Base-by-base conservation (phyloP, 1,140 invertebrate genomes). In the Atta texana region DNA sequence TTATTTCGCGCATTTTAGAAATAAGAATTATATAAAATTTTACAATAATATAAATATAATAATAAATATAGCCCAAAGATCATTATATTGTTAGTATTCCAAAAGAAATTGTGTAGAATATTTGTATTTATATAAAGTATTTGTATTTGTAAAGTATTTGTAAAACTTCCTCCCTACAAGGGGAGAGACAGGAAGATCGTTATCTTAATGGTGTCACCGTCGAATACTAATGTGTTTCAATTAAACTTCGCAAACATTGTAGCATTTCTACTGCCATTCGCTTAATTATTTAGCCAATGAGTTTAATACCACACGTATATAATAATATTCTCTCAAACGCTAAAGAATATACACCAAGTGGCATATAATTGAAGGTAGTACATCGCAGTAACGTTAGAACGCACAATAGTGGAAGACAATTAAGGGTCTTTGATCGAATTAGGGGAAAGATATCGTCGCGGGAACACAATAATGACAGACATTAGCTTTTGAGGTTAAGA, bases 401-500 rank as follows among this genome's bases (percentile, higher is more conserved):
- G n/a, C 14, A 75, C 55, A 75, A 75, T 63, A 34, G 49, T n/a
- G 53, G 39, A 16, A 55, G 8, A 59, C 63, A 61, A 8, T 72
- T 61, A n/a, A 16, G 21, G 76, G 53, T 86, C 28, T 34, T 39
- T 68, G 69, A 10, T 63, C 49, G 61, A 89, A 89, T 81, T 89
- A 89, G 57, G 3, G 61, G 31, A 55, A 80, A 86, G 69, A 86
- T 87, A 63, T 86, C 87, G 81, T 77, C 28, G 51, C 12, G 14
- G 44, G 69, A 12, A 49, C 53, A 85, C 34, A 39, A 63, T 89
- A 86, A 90, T 77, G 59, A 85, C 21, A 64, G 21, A 71, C 82
- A 86, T 90, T 86, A 90, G 61, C 61, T 88, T 10, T 16, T n/a
- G 69, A 51, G 44, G 28, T 74, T 84, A 75, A 75, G 34, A 76